phyloP scores from a whole-genome alignment of 2,113 vertebrate genomes.

The Rousettus leschenaultii region DNA sequence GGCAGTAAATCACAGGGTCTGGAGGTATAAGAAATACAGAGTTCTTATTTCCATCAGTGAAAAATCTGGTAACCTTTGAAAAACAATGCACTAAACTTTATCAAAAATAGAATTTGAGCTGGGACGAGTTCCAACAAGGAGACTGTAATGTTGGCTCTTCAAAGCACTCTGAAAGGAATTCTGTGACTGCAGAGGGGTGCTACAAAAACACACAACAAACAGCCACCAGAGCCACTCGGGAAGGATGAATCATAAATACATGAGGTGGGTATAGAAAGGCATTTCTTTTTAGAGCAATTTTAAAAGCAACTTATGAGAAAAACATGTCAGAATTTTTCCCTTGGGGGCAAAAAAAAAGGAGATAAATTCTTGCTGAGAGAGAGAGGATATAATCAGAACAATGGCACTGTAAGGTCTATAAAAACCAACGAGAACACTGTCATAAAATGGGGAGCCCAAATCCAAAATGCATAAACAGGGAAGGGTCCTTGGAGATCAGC shows the following conservation, averaged over 20 bases:
- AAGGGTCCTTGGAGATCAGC: not conserved
- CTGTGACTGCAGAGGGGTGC: not conserved
- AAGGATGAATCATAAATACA: conserved; percentile 11
- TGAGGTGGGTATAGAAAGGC: not conserved
- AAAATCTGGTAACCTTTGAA: conserved; percentile 34
- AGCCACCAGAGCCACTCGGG: not conserved
- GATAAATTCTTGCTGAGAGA: not conserved
- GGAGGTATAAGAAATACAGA: not conserved
- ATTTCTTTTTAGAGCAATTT: conserved; percentile 17
- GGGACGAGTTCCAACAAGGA: conserved; percentile 64
- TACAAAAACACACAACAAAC: conserved; percentile 31
- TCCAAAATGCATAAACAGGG: not conserved
- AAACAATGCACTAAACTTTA: conserved; percentile 58
- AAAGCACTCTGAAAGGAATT: conserved; percentile 45
- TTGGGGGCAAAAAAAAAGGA: not conserved
- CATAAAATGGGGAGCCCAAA: not conserved
- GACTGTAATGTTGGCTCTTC: conserved; percentile 50
- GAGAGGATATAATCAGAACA: not conserved
- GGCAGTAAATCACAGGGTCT: conserved; percentile 18
- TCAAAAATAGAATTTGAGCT: conserved; percentile 70
- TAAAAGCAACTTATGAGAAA: conserved; percentile 32
- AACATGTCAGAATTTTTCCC: conserved; percentile 3
- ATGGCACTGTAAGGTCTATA: not conserved
- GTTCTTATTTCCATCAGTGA: conserved; percentile 12
- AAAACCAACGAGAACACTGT: not conserved